Evolutionary conservation across 2,888 invertebrate species (phyloP).

Genomic region (Drosophila atripex): DNA sequence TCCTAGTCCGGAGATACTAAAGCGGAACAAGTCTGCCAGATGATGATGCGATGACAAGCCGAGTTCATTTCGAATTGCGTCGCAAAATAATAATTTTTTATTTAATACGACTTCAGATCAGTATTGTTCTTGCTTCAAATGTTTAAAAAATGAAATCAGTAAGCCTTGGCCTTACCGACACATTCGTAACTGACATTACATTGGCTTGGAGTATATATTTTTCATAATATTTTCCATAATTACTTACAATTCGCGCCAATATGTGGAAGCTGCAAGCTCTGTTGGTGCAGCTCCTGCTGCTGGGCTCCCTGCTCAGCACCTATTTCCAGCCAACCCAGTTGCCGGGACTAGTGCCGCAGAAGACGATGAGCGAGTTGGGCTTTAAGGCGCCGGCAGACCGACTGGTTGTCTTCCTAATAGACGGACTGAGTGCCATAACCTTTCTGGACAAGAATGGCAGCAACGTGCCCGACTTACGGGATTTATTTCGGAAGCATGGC

Average conservation of each 20-base stretch:
- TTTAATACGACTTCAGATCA: too few relatives aligned
- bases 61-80: neutral
- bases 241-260: conserved; percentile 7
- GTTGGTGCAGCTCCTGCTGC: conserved; percentile 89
- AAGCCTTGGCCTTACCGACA: neutral
- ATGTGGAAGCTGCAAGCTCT: conserved; percentile 83
- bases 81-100: neutral
- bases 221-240: neutral
- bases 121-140: neutral
- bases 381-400: conserved; percentile 87
- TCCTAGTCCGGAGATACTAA: conserved; percentile 14
- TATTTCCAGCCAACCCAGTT: conserved; percentile 95
- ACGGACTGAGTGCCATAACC: conserved; percentile 95
- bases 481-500: conserved; percentile 68
- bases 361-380: conserved; percentile 28
- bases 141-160: neutral
- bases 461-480: conserved; percentile 69
- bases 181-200: neutral
- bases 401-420: conserved; percentile 94
- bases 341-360: conserved; percentile 79
- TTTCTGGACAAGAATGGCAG: conserved; percentile 85
- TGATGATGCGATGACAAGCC: conserved; percentile 3
- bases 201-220: neutral
- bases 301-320: conserved; percentile 94
- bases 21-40: conserved; percentile 11